phyloP scores from a whole-genome alignment of 1,140 invertebrate genomes.

The Drosophila orena region DNA sequence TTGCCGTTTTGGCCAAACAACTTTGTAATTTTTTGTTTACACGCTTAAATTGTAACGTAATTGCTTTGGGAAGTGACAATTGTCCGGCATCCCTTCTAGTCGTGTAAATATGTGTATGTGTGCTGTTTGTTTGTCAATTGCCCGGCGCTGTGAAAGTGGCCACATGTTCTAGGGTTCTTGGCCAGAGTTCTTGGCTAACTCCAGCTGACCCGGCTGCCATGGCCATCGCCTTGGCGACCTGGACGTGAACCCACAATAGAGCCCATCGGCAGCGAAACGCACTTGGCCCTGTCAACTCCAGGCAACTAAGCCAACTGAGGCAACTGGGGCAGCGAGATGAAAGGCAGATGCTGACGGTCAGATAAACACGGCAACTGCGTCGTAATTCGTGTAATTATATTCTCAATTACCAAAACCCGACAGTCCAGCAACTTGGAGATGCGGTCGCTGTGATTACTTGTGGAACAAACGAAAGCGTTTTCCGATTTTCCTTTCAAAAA shows the following conservation, averaged over 20 bases:
- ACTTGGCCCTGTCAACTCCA: conserved; percentile 68
- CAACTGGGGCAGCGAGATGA: conserved; percentile 48
- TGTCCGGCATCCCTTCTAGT: conserved; percentile 45
- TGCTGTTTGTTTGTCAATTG: conserved; percentile 60
- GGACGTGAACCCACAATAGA: conserved; percentile 27
- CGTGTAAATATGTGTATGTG: conserved; percentile 16
- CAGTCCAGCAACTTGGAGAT: conserved; percentile 39
- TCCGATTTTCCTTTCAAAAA: conserved; percentile 41
- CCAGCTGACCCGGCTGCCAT: conserved; percentile 13
- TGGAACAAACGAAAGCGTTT: conserved; percentile 54
- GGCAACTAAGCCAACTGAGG: conserved; percentile 31
- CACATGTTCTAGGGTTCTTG: conserved; percentile 76
- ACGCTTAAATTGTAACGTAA: conserved; percentile 81
- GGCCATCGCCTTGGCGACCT: conserved; percentile 24
- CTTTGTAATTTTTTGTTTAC: conserved; percentile 83
- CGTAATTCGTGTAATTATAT: conserved; percentile 83
- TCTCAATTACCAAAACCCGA: conserved; percentile 72
- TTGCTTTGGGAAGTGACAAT: conserved; percentile 82
- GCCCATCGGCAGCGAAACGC: conserved; percentile 46
- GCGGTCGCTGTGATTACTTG: conserved; percentile 47
- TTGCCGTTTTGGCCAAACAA: conserved; percentile 78
- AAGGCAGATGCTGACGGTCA: conserved; percentile 66
- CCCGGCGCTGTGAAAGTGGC: conserved; percentile 68
- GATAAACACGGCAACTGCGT: conserved; percentile 64
- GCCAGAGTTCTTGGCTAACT: conserved; percentile 43